phyloP scores from a whole-genome alignment of 2,888 invertebrate genomes.

The Cacoxenus indagator region DNA sequence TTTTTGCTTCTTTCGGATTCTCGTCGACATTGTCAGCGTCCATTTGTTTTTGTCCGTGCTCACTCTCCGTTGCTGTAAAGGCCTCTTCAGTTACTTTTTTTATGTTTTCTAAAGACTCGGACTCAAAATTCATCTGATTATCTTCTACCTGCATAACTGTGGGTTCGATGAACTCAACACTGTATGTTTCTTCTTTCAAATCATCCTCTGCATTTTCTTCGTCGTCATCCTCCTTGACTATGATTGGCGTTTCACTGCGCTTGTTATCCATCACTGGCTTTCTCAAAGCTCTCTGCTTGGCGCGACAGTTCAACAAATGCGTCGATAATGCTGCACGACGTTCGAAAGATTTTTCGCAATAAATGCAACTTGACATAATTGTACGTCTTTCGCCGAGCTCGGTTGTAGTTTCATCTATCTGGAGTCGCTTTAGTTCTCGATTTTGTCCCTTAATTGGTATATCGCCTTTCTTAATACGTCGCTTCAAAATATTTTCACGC shows the following conservation, averaged over 20 bases:
- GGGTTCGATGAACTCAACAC: slow-evolving; percentile 22
- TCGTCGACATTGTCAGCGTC: background rate
- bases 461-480: slow-evolving; percentile 76
- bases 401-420: slow-evolving; percentile 45
- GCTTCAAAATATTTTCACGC: slow-evolving; percentile 78
- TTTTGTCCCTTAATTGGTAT: slow-evolving; percentile 69
- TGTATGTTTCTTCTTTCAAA: background rate
- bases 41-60: slow-evolving; percentile 1
- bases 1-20: background rate
- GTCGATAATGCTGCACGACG: slow-evolving; percentile 80
- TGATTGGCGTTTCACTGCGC: slow-evolving; percentile 38
- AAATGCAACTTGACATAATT: slow-evolving; percentile 74
- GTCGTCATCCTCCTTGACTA: slow-evolving; percentile 27
- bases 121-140: slow-evolving; percentile 40
- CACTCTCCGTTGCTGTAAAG: background rate
- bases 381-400: slow-evolving; percentile 71
- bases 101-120: slow-evolving; percentile 52
- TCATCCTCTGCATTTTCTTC: background rate
- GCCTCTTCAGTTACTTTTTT: slow-evolving; percentile 38
- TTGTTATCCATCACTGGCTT: slow-evolving; percentile 46
- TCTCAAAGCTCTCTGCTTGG: slow-evolving; percentile 66
- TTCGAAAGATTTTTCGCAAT: slow-evolving; percentile 81
- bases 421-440: slow-evolving; percentile 65
- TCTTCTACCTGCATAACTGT: slow-evolving; percentile 20
- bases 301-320: slow-evolving; percentile 78